Evolutionary conservation across 2,797 vertebrate species (phyloP).

Genomic region (Smutsia temminckii): DNA sequence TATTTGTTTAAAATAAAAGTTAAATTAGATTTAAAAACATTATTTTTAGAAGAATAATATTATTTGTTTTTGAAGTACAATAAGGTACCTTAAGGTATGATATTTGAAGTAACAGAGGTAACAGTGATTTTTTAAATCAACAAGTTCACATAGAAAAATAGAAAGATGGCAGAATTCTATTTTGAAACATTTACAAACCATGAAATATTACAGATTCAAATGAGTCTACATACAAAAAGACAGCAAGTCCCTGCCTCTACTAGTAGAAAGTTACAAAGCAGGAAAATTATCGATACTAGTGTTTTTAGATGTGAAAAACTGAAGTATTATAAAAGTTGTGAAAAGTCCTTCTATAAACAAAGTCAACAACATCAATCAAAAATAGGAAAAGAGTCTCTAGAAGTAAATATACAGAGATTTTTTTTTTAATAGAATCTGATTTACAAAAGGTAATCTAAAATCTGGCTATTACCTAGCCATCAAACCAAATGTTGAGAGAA

Average conservation of each 20-base stretch:
- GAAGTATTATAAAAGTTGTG: neutral
- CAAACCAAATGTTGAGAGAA: slow-evolving; percentile 43
- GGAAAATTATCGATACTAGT: neutral
- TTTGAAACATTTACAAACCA: slow-evolving; percentile 42
- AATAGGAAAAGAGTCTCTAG: neutral
- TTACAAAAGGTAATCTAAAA: slow-evolving; percentile 40
- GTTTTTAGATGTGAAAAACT: neutral
- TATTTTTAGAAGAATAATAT: slow-evolving; percentile 11
- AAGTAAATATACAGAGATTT: neutral
- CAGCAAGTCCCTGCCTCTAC: neutral
- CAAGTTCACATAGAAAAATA: neutral
- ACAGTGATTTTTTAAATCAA: slow-evolving; percentile 29
- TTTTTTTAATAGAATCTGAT: neutral
- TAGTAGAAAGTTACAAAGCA: slow-evolving; percentile 25
- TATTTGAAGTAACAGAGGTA: slow-evolving; percentile 34
- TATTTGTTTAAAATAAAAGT: slow-evolving; percentile 31
- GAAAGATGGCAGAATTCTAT: neutral
- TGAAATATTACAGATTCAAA: slow-evolving; percentile 38
- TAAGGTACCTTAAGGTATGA: neutral
- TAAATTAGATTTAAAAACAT: neutral
- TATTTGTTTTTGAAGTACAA: slow-evolving; percentile 40
- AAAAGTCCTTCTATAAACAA: slow-evolving; percentile 39
- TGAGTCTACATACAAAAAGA: neutral
- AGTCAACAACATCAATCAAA: neutral
- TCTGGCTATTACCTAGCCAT: neutral